Evolutionary conservation across 2,113 vertebrate genomes (phyloP), one percentile per base, ranked within the genome.

Genomic region (Eonycteris spelaea): DNA sequence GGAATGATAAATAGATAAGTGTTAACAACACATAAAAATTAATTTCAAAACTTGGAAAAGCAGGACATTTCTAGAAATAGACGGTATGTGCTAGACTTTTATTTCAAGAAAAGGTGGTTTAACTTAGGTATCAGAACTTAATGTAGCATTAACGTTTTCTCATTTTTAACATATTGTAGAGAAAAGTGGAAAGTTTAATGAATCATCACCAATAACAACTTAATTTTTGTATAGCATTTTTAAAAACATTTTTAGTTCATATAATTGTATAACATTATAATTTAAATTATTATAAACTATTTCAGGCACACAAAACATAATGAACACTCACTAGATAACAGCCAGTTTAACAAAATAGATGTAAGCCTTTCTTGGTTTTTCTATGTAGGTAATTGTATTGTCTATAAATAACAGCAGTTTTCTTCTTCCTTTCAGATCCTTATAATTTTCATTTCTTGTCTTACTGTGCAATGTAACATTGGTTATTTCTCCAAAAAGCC

Each of bases 41-140:
- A 84, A 95, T 84, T 79, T 95, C 45, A 95, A 97, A 89, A 85
- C 19, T 83, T 55, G 87, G 59, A 90, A 95, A 96, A 87, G 15
- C 18, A 85, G 55, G 90, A 87, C 35, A 92, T 92, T 96, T 70
- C 51, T 61, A 93, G 61, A 97, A 95, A 91, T 3, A 94, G n/a
- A 97, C 82, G 7, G 19, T 59, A 61, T 67, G 15, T 68, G 57
- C 45, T 73, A 91, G 45, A 91, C 51, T 83, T 79, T 92, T 77
- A 79, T 75, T 84, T 78, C 40, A 89, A 95, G 48, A 90, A 95
- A 94, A 38, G 22, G 24, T 74, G 9, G 51, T 80, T 89, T 87
- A 87, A 85, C 86, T 95, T 68, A 78, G 43, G 35, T 79, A 55
- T 45, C 18, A 96, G 15, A 38, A 90, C 70, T 77, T 87, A 70